Conservation (phyloP, 2,797 vertebrate species). For the Parambassis ranga region DNA sequence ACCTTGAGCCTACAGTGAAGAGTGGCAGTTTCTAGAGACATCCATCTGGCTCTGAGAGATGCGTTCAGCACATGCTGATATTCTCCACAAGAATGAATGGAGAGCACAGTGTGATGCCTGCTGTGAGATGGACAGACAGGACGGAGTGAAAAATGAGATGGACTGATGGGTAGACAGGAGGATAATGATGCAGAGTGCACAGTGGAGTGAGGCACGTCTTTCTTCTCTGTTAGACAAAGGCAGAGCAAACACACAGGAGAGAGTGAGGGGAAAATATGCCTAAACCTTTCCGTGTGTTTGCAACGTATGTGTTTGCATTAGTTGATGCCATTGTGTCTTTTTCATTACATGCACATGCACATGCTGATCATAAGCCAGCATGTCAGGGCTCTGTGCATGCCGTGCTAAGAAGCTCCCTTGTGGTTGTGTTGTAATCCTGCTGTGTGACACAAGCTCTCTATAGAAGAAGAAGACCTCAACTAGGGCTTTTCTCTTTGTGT, state of each 20-base stretch:
- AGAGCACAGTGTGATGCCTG: conserved; percentile 26
- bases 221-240: conserved; percentile 23
- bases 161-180: conserved; percentile 40
- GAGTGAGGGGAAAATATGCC: not conserved
- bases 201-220: conserved; percentile 14
- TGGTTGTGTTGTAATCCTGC: conserved; percentile 58
- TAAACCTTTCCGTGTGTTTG: not conserved
- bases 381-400: conserved; percentile 32
- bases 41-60: conserved; percentile 62
- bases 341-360: conserved; percentile 17
- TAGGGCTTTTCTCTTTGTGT: conserved; percentile 52
- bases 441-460: conserved; percentile 55
- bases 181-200: conserved; percentile 42
- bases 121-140: conserved; percentile 43
- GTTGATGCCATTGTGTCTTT: conserved; percentile 17
- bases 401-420: conserved; percentile 48
- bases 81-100: conserved; percentile 45
- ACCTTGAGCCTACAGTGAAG: conserved; percentile 61
- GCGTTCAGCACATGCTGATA: conserved; percentile 53
- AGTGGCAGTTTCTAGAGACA: conserved; percentile 38
- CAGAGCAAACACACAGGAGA: conserved; percentile 7
- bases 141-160: conserved; percentile 51
- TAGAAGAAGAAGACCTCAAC: conserved; percentile 54
- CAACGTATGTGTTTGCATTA: not conserved
- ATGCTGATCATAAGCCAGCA: conserved; percentile 15